Percentiles rank a stretch among this genome's conserved stretches.
Evolutionary conservation across 2,113 vertebrate species (phyloP).

Genomic region (Bettongia penicillata): DNA sequence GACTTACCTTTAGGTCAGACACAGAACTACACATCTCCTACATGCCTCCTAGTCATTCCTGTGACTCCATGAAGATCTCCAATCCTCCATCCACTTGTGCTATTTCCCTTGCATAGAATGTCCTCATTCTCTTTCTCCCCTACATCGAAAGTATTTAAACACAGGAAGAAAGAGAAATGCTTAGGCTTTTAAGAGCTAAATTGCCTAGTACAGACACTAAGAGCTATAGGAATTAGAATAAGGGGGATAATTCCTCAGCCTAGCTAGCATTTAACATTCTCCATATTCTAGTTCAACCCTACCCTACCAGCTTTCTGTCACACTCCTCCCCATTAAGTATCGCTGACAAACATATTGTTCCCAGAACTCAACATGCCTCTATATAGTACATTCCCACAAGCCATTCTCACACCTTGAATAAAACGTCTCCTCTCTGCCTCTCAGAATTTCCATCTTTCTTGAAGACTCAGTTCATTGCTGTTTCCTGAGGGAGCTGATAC

Average conservation of each 20-base stretch:
- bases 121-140: neutral
- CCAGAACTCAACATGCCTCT: neutral
- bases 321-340: neutral
- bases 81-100: neutral
- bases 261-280: neutral
- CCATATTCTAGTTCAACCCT: neutral
- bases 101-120: neutral
- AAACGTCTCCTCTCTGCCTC: too few relatives aligned
- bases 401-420: neutral
- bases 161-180: neutral
- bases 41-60: neutral
- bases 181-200: neutral
- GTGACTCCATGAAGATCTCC: neutral
- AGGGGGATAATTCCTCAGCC: neutral
- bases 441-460: neutral
- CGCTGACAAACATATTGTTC: neutral
- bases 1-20: neutral
- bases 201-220: neutral
- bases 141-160: neutral
- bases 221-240: neutral
- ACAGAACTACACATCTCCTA: neutral
- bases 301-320: neutral
- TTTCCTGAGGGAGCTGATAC: neutral
- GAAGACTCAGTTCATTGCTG: neutral
- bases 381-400: neutral